Conservation (phyloP, 1,140 invertebrate species). For the Drosophila serrata region DNA sequence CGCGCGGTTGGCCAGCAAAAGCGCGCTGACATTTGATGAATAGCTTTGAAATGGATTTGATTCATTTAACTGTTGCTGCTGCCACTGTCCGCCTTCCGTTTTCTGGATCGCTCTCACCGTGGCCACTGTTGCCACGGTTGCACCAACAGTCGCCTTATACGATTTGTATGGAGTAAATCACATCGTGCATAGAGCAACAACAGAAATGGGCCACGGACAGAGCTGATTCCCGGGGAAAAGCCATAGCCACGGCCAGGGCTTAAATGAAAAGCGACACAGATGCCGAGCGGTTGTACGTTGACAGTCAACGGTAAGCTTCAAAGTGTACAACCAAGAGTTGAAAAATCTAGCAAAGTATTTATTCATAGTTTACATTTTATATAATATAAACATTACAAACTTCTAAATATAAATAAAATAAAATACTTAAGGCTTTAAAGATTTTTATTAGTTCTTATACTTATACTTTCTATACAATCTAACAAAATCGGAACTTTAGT, state of each 20-base stretch:
- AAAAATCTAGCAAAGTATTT: not conserved
- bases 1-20: slow-evolving; percentile 51
- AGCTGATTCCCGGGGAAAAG: slow-evolving; percentile 22
- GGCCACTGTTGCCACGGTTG: slow-evolving; percentile 6
- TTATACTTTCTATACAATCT: not conserved
- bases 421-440: no score
- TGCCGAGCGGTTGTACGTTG: slow-evolving; percentile 21
- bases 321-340: not conserved
- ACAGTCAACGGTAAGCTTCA: slow-evolving; percentile 15
- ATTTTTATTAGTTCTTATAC: no score
- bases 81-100: slow-evolving; percentile 32
- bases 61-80: slow-evolving; percentile 77
- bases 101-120: slow-evolving; percentile 24
- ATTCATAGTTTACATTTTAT: not conserved
- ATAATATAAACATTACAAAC: not conserved
- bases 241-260: slow-evolving; percentile 19
- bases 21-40: slow-evolving; percentile 76
- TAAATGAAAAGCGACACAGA: slow-evolving; percentile 53
- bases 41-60: slow-evolving; percentile 78
- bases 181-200: slow-evolving; percentile 25
- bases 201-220: slow-evolving; percentile 30
- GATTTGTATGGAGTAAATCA: slow-evolving; percentile 58
- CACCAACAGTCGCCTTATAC: slow-evolving; percentile 21
- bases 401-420: not conserved
- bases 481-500: not conserved